Conservation (phyloP, 2,797 vertebrate species). For the Myiotriccus ornatus region DNA sequence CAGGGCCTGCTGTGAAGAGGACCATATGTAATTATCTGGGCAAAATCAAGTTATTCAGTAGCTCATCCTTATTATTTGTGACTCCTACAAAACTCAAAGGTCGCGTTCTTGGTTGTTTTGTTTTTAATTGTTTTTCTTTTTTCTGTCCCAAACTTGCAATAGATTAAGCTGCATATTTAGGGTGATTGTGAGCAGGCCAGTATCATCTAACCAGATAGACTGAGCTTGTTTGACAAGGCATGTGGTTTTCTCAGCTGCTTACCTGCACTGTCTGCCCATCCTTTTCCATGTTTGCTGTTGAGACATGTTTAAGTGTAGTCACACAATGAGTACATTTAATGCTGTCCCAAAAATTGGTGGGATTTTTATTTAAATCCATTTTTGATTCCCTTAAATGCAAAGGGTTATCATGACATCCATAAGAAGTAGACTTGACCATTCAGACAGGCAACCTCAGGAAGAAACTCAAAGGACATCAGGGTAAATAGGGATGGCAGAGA, state of each 20-base stretch:
- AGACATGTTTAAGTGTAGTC: not conserved
- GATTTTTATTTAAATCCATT: not conserved
- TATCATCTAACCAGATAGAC: not conserved
- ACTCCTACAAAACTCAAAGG: not conserved
- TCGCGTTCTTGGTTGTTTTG: not conserved
- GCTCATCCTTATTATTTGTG: not conserved
- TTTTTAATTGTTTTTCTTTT: not conserved
- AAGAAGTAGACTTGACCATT: not conserved
- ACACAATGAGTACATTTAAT: not conserved
- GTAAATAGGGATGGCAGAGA: not conserved
- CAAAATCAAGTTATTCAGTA: not conserved
- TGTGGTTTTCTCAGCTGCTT: not conserved
- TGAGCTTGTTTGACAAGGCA: not conserved
- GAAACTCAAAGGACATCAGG: not conserved
- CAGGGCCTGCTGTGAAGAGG: not conserved
- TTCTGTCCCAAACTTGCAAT: not conserved
- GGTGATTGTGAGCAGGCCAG: not conserved
- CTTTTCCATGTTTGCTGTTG: not conserved
- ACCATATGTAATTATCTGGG: not conserved
- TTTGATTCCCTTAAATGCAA: not conserved
- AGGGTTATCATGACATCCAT: not conserved
- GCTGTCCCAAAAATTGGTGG: not conserved
- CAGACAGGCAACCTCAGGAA: accelerated
- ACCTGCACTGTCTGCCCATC: not conserved
- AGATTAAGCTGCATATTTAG: slow-evolving; percentile 8